Base-by-base conservation (phyloP, 2,113 vertebrate species). In the Amphiprion percula region DNA sequence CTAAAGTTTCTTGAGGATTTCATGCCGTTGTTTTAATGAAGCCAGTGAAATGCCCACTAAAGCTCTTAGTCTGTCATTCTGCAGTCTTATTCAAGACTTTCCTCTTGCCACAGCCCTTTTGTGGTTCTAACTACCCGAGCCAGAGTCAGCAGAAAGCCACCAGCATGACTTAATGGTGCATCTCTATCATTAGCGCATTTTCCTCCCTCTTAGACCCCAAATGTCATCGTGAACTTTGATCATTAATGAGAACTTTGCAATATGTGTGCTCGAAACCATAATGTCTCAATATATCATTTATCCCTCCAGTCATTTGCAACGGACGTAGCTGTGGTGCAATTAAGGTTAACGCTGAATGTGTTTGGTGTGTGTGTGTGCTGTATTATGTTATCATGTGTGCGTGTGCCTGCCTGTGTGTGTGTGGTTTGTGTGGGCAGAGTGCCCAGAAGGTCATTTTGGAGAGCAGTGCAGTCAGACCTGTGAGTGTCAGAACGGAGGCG, bases 21-120 rank as follows among this genome's bases (percentile, higher is more conserved):
- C 85, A 88, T 87, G 85, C 84, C 74, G 53, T 87, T 87, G 85
- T 90, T 93, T 91, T 91, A 92, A 93, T 90, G 88, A 88, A 87
- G 79, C 86, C 89, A 81, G 77, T 90, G 88, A 92, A 92, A 87
- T 88, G 71, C 81, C 88, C 87, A 90, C 87, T 88, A 87, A 91
- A 87, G 58, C 73, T 88, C 84, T 73, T 78, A 87, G 77, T 83
- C 90, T 91, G 90, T 93, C 89, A 89, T 92, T 91, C 85, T 80
- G 77, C 54, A 80, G 72, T 77, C 82, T 84, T 88, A 88, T 88
- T 86, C 86, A 77, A 80, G 88, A 83, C 83, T 86, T 77, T 91
- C 83, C 89, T 86, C 72, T 78, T 47, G 76, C 87, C 90, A 78
- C 83, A 88, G 80, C 69, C 75, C 82, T 86, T 88, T 86, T 91